These are phyloP conservation scores for Opisthograptis luteolata DNA, from an alignment of 2,888 invertebrate species.

Conservation along the genomic window DNA sequence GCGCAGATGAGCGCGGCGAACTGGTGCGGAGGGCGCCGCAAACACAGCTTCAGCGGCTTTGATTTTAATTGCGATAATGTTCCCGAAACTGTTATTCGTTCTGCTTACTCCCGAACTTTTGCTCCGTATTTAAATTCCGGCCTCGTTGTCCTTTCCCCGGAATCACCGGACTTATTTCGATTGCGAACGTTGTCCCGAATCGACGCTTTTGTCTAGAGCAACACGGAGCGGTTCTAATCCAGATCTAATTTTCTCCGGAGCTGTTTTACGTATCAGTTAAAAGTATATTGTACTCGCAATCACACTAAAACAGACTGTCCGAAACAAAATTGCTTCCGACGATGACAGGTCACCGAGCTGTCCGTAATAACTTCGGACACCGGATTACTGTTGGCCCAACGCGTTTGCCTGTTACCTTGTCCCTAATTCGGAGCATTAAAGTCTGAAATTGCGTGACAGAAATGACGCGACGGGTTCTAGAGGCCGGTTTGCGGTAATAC, in stretches of 20 bases:
- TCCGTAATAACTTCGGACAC: constrained; percentile 29
- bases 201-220: constrained; percentile 18
- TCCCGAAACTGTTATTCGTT: constrained; percentile 28
- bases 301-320: constrained; percentile 31
- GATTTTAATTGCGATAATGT: constrained; percentile 34
- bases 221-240: constrained; percentile 21
- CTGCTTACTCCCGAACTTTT: constrained; percentile 6
- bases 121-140: constrained; percentile 6
- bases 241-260: constrained; percentile 22
- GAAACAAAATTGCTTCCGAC: constrained; percentile 24
- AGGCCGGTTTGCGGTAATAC: constrained; percentile 4
- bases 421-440: constrained; percentile 23
- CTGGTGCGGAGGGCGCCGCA: neutral
- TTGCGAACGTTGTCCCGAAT: constrained; percentile 11
- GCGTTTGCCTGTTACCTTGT: constrained; percentile 18
- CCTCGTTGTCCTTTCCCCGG: neutral
- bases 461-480: neutral
- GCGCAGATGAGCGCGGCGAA: neutral
- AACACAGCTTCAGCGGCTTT: constrained; percentile 23
- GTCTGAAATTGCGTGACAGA: constrained; percentile 13
- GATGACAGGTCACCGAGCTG: constrained; percentile 28
- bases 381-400: constrained; percentile 21
- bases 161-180: constrained; percentile 6
- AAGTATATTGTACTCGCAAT: constrained; percentile 29
- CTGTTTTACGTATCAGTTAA: constrained; percentile 29